These are phyloP conservation scores for Okamejei kenojei DNA, from an alignment of 2,797 vertebrate species.

Conservation along the genomic window DNA sequence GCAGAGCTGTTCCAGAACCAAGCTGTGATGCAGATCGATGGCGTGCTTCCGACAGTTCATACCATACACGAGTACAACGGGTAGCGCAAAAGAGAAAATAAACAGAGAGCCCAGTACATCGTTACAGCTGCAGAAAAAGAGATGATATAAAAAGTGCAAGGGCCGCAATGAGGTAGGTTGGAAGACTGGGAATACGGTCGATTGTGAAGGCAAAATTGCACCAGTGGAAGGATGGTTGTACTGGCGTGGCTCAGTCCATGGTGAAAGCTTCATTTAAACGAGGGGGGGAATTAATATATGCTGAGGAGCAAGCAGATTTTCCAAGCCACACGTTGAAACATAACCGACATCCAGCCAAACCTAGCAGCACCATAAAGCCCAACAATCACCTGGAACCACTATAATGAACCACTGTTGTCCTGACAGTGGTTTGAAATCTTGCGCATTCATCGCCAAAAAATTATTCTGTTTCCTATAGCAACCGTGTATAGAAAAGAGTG, in stretches of 20 bases:
- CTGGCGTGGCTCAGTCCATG: not conserved
- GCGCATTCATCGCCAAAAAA: not conserved
- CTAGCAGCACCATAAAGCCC: not conserved
- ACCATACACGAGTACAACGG: too few species aligned
- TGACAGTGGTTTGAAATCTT: slow-evolving; percentile 12
- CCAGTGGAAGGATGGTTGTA: not conserved
- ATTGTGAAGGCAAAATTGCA: not conserved
- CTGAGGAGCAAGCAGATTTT: not conserved
- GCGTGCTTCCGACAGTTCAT: too few species aligned
- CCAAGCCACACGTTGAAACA: not conserved
- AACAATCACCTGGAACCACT: not conserved
- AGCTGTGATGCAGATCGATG: too few species aligned
- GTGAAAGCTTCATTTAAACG: not conserved
- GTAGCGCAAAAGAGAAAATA: too few species aligned
- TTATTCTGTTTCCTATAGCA: slow-evolving; percentile 30
- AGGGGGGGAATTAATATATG: slow-evolving; percentile 7
- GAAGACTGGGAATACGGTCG: too few species aligned
- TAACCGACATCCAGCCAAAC: not conserved
- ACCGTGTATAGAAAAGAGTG: slow-evolving; percentile 16
- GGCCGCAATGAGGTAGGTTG: too few species aligned
- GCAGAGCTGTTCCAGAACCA: too few species aligned
- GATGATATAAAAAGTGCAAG: too few species aligned
- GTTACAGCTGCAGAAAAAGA: too few species aligned
- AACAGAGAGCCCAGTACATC: too few species aligned
- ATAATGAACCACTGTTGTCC: slow-evolving; percentile 1